Conservation (phyloP, 2,888 invertebrate species). For the Acronicta psi region DNA sequence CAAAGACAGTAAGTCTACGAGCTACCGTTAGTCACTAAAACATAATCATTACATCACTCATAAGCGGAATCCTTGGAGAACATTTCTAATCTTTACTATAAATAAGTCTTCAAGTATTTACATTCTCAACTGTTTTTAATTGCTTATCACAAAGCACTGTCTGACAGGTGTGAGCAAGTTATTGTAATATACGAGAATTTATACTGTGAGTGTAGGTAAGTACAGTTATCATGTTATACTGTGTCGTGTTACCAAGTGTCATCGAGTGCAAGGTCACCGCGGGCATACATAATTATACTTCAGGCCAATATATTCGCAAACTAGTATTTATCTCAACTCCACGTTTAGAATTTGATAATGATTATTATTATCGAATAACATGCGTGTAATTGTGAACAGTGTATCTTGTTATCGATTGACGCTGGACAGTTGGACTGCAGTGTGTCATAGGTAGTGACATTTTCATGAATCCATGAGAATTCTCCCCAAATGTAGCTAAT, state of each 20-base stretch:
- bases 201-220: constrained; percentile 4
- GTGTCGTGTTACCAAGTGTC: constrained; percentile 15
- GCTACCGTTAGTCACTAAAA: constrained; percentile 14
- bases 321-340: background rate
- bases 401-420: background rate
- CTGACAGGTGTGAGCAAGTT: constrained; percentile 42
- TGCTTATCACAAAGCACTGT: constrained; percentile 31
- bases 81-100: constrained; percentile 21
- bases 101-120: constrained; percentile 31
- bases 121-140: constrained; percentile 35
- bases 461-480: no score
- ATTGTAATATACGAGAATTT: constrained; percentile 28
- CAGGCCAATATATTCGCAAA: background rate
- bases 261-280: constrained; percentile 15
- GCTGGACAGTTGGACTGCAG: no score
- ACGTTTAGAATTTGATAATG: background rate
- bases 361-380: background rate
- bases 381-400: background rate
- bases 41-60: constrained; percentile 21
- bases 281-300: background rate
- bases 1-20: constrained; percentile 19
- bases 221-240: constrained; percentile 11
- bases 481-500: no score
- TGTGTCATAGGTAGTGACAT: no score
- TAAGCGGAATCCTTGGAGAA: constrained; percentile 17